These are phyloP conservation scores for Mesoclemmys tuberculata DNA, from an alignment of 2,113 vertebrate genomes.

Conservation along the genomic window DNA sequence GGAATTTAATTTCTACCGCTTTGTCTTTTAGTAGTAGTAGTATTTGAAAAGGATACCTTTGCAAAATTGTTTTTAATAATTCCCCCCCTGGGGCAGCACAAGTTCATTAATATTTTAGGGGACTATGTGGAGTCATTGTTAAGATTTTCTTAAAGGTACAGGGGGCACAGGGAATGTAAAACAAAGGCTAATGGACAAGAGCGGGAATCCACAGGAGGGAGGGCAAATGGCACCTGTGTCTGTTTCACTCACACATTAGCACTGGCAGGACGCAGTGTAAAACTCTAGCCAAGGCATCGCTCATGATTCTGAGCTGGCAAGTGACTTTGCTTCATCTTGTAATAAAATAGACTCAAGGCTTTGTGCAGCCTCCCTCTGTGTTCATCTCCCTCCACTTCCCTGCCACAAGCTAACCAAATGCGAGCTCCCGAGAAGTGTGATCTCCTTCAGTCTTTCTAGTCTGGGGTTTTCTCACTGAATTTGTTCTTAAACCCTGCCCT, in stretches of 20 bases:
- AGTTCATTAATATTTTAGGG: constrained; percentile 66
- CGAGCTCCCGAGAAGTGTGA: neutral
- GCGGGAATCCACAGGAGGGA: neutral
- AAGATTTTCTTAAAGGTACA: constrained; percentile 24
- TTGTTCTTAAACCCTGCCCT: neutral
- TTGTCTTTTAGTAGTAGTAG: constrained; percentile 75
- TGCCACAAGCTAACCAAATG: neutral
- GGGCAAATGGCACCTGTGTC: too few relatives aligned
- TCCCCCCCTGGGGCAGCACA: constrained; percentile 64
- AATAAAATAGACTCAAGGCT: neutral
- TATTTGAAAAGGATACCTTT: constrained; percentile 77
- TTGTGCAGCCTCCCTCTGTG: neutral
- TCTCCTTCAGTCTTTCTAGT: too few relatives aligned
- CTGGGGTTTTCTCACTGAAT: neutral
- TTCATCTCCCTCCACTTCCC: neutral
- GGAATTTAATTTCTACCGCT: constrained; percentile 76
- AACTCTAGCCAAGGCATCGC: neutral
- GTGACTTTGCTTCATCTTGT: neutral
- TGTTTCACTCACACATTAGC: neutral
- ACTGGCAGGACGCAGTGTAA: neutral
- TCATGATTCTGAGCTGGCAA: neutral
- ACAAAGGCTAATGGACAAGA: neutral
- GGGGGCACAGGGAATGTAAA: constrained; percentile 1
- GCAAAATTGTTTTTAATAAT: constrained; percentile 77
- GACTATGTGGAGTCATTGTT: neutral